Percentiles rank a stretch among this genome's conserved stretches.
phyloP scores from a whole-genome alignment of 2,113 vertebrate genomes.

The Capra hircus region DNA sequence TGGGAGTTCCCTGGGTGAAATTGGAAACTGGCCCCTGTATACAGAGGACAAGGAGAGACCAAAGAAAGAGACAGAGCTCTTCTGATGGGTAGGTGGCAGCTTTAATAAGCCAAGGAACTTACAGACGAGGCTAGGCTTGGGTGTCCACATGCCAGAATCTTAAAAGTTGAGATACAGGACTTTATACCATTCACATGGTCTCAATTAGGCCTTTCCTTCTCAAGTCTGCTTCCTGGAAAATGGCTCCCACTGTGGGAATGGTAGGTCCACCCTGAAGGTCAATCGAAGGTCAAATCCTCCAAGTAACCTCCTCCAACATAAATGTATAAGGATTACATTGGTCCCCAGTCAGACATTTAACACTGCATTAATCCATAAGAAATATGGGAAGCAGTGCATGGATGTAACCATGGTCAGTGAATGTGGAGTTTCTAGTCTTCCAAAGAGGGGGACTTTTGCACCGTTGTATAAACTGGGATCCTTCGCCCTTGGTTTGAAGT shows the following conservation, averaged over 20 bases:
- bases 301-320: neutral
- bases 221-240: neutral
- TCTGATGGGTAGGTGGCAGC: too few species aligned
- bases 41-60: neutral
- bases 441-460: neutral
- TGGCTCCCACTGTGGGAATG: neutral
- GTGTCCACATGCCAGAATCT: neutral
- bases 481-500: neutral
- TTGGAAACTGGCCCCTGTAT: neutral
- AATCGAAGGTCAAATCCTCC: neutral
- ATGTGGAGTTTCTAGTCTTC: neutral
- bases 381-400: neutral
- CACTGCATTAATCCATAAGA: neutral
- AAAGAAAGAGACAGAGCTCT: neutral
- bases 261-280: neutral
- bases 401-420: neutral
- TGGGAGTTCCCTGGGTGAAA: neutral
- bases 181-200: neutral
- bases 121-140: neutral
- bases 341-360: neutral
- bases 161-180: neutral
- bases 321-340: neutral
- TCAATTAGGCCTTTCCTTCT: neutral
- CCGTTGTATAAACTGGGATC: accelerated
- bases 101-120: neutral